Base-by-base conservation (phyloP, 2,888 invertebrate genomes). In the Caenorhabditis sp. region DNA sequence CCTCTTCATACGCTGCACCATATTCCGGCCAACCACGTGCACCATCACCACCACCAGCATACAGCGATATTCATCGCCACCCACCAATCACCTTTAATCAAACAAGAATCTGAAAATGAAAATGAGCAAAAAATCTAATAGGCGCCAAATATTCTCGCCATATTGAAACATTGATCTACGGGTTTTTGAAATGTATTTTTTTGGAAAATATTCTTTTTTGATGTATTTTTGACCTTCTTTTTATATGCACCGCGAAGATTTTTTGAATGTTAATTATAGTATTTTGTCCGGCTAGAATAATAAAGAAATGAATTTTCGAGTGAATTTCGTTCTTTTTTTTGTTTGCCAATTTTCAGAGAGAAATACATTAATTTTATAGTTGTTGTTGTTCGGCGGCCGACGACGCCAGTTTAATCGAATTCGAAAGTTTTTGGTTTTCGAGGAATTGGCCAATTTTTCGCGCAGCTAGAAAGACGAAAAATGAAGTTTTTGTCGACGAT, bases 401-500 rank as follows among this genome's bases (percentile, higher is more conserved):
- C 26, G 7, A 10, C 43, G 43, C 14, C 17, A 43, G 7, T 43
- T 43, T 43, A 43, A 43, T 43, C 43, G 43, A 43, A 43, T 43
- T 43, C 17, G 14, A 17, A 43, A 26, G 1, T n/a, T n/a, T 53
- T 10, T 23, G 20, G 57, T 59, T 60, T 36, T 25, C 49, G 50
- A n/a, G n/a, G n/a, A n/a, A n/a, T n/a, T n/a, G n/a, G n/a, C n/a
- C n/a, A n/a, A n/a, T n/a, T n/a, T n/a, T n/a, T n/a, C n/a, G n/a
- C n/a, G n/a, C n/a, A n/a, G n/a, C n/a, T n/a, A n/a, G n/a, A n/a
- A n/a, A n/a, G n/a, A n/a, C n/a, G n/a, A 4, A 31, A 57, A 12
- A 69, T 72, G 71, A 67, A 67, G 43, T 72, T 72, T 54, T 59
- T 72, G 38, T 56, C 63, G 27, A 59, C 71, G 36, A 60, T 72